Conservation (phyloP, 2,888 invertebrate species). For the Oxytorus armatus region DNA sequence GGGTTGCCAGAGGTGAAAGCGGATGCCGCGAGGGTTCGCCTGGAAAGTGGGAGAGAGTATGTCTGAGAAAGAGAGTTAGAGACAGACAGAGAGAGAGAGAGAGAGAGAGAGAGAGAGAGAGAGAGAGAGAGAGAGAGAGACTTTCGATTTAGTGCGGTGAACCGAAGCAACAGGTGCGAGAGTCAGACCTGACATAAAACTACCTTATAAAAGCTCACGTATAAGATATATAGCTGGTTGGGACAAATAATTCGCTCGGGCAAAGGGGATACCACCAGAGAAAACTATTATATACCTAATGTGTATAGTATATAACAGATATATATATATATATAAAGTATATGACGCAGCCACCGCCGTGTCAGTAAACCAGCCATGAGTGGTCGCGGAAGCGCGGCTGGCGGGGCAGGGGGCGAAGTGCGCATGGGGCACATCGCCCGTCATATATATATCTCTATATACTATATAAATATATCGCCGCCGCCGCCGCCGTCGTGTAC, state of each 20-base stretch:
- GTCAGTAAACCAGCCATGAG: too few species aligned
- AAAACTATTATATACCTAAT: constrained; percentile 35
- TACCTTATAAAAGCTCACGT: constrained; percentile 81
- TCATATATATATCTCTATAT: constrained; percentile 23
- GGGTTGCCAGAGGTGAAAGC: constrained; percentile 54
- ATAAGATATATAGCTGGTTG: constrained; percentile 77
- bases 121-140: constrained; percentile 65
- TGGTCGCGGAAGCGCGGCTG: constrained; percentile 31
- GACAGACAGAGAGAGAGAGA: constrained; percentile 51
- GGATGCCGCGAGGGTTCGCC: constrained; percentile 37
- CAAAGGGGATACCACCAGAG: constrained; percentile 45
- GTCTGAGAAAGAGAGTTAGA: too few species aligned
- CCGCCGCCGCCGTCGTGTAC: too few species aligned
- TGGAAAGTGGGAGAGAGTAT: constrained; percentile 50
- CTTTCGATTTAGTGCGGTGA: constrained; percentile 83
- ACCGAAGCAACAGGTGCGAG: constrained; percentile 83
- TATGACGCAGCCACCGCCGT: too few species aligned
- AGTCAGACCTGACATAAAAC: constrained; percentile 79
- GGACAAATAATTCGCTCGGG: constrained; percentile 74
- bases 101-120: constrained; percentile 66
- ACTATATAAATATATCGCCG: constrained; percentile 5
- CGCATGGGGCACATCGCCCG: constrained; percentile 5
- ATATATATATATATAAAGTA: constrained; percentile 4
- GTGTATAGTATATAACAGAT: constrained; percentile 11
- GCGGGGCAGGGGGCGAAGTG: too few species aligned